Conservation (phyloP, 2,888 invertebrate genomes). For the Hesperia comma region DNA sequence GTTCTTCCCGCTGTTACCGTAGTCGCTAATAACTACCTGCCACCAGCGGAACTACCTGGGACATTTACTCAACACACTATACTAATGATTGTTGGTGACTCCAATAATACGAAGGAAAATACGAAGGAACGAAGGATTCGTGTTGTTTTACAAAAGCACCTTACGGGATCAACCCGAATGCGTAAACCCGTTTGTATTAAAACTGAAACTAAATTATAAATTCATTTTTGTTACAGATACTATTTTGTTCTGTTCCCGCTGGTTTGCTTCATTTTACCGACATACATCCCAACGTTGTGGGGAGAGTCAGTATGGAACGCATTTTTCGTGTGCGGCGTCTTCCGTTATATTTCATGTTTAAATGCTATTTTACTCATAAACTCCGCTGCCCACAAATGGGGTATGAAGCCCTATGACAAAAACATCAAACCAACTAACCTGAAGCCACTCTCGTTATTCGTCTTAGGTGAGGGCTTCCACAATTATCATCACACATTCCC, state of each 20-base stretch:
- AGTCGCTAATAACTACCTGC: too few relatives aligned
- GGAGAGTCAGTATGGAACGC: constrained; percentile 87
- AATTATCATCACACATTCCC: constrained; percentile 95
- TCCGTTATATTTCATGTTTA: constrained; percentile 90
- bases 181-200: too few relatives aligned
- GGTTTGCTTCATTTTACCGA: constrained; percentile 90
- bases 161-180: too few relatives aligned
- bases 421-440: constrained; percentile 89
- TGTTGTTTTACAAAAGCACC: too few relatives aligned
- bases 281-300: constrained; percentile 90
- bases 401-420: constrained; percentile 89
- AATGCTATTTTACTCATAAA: constrained; percentile 96
- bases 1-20: too few relatives aligned
- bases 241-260: constrained; percentile 89
- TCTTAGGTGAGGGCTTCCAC: constrained; percentile 92
- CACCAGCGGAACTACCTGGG: too few relatives aligned
- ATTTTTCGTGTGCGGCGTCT: constrained; percentile 86
- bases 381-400: constrained; percentile 93
- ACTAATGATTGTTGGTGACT: too few relatives aligned
- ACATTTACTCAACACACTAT: too few relatives aligned
- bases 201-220: constrained; percentile 6
- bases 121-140: too few relatives aligned
- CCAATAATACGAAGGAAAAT: too few relatives aligned
- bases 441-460: constrained; percentile 85
- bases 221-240: constrained; percentile 77